These are phyloP conservation scores for Chaetophractus vellerosus DNA, from an alignment of 2,797 vertebrate species.

Conservation along the genomic window DNA sequence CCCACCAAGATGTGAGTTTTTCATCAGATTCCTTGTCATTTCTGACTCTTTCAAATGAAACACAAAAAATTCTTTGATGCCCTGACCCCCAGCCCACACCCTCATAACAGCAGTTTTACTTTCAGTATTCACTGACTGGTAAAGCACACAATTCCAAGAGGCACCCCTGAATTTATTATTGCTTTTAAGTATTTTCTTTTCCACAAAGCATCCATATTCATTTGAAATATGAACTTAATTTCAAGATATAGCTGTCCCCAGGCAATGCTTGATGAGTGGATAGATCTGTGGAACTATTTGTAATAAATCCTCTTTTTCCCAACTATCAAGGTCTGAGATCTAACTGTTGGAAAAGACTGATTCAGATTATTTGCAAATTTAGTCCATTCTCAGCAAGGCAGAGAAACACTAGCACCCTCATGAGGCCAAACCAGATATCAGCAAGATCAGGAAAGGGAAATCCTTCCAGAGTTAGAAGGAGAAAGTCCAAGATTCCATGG, in stretches of 20 bases:
- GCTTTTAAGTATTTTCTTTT: slow-evolving; percentile 29
- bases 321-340: not conserved
- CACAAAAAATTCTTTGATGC: not conserved
- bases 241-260: not conserved
- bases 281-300: not conserved
- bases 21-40: not conserved
- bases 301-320: slow-evolving; percentile 13
- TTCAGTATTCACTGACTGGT: not conserved
- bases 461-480: not conserved
- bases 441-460: not conserved
- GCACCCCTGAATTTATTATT: not conserved
- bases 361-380: not conserved
- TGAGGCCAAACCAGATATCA: not conserved
- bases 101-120: not conserved
- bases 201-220: not conserved
- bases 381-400: not conserved
- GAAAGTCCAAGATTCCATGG: not conserved
- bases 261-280: not conserved
- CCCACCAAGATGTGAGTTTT: not conserved
- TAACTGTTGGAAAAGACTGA: not conserved
- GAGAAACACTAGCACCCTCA: not conserved
- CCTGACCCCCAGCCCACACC: not conserved
- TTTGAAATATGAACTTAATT: slow-evolving; percentile 19
- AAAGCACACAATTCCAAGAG: not conserved
- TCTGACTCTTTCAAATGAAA: not conserved